Evolutionary conservation across 1,140 invertebrate genomes (phyloP).

Genomic region (Listronotus oregonensis): DNA sequence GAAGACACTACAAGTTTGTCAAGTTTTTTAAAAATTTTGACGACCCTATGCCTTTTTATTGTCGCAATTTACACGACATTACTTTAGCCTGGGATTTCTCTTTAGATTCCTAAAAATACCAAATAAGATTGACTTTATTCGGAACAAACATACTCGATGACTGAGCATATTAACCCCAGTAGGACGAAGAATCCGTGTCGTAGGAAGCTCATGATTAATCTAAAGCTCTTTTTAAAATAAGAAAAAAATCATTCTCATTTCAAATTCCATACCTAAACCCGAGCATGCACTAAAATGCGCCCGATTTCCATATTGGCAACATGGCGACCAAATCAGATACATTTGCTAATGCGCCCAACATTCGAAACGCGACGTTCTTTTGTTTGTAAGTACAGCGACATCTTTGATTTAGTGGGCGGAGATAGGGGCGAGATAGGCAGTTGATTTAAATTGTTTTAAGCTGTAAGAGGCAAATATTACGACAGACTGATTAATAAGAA

Average conservation of each 20-base stretch:
- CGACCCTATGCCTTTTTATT: too few species aligned
- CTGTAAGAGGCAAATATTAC: too few species aligned
- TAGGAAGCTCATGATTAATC: constrained; percentile 37
- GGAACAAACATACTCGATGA: constrained; percentile 16
- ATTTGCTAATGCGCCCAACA: constrained; percentile 21
- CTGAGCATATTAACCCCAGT: constrained; percentile 29
- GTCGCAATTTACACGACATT: too few species aligned
- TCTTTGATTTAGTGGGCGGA: constrained; percentile 23
- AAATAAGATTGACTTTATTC: not conserved
- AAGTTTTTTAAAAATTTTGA: too few species aligned
- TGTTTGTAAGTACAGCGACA: constrained; percentile 13
- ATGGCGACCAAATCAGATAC: constrained; percentile 28
- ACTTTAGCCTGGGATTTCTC: too few species aligned
- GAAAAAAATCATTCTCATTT: constrained; percentile 29
- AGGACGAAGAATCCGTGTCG: constrained; percentile 29
- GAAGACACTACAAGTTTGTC: too few species aligned
- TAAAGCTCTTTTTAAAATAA: constrained; percentile 14
- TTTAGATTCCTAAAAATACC: too few species aligned
- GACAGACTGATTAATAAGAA: too few species aligned
- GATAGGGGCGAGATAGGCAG: not conserved
- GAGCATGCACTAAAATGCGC: constrained; percentile 26
- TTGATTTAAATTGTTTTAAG: constrained; percentile 3
- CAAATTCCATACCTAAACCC: constrained; percentile 28
- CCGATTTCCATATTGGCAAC: constrained; percentile 32
- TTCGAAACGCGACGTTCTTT: constrained; percentile 19